Base-by-base conservation (phyloP, 2,888 invertebrate genomes). In the Seladonia tumulorum region DNA sequence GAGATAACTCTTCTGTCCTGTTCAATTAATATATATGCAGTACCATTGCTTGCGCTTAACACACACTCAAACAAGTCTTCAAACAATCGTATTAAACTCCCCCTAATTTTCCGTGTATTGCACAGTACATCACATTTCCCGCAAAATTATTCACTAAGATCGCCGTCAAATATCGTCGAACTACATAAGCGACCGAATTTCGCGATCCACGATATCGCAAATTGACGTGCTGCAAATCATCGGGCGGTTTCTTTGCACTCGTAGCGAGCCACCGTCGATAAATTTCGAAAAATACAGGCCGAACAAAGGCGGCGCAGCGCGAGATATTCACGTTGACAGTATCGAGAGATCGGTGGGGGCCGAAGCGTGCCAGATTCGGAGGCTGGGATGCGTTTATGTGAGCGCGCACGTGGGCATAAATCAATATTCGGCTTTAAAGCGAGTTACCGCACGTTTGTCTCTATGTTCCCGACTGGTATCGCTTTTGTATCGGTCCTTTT, bases 371-470 rank as follows among this genome's bases (percentile, higher is more conserved):
- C 81, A 87, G 81, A 86, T 87, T 79, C 81, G 72, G 79, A 79
- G 82, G 77, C 83, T 18, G 75, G 79, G 78, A 87, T 79, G 84
- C 78, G 77, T 82, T 82, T 82, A 72, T 71, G 72, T 76, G 60
- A 35, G 60, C 70, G 63, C 25, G 60, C 49, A 12, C 22, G 49
- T 53, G 68, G 49, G 42, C 45, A 35, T 53, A 57, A 87, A 87
- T 87, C 82, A 82, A 87, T 87, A 87, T 86, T 53, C 82, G 45
- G 75, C 60, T 82, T 87, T 77, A 79, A 84, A 84, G 84, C 45
- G 39, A 49, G 45, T 57, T 75, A 39, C 53, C 66, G 35, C 35
- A 22, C 45, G 60, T 57, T 79, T 66, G 25, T 80, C 71, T 47
- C 45, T 74, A 60, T 57, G 77, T 77, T 68, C 22, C 39, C 73